Percentiles rank a stretch among this genome's conserved stretches.
Evolutionary conservation across 2,797 vertebrate species (phyloP).

Genomic region (Sebastes steindachneri): DNA sequence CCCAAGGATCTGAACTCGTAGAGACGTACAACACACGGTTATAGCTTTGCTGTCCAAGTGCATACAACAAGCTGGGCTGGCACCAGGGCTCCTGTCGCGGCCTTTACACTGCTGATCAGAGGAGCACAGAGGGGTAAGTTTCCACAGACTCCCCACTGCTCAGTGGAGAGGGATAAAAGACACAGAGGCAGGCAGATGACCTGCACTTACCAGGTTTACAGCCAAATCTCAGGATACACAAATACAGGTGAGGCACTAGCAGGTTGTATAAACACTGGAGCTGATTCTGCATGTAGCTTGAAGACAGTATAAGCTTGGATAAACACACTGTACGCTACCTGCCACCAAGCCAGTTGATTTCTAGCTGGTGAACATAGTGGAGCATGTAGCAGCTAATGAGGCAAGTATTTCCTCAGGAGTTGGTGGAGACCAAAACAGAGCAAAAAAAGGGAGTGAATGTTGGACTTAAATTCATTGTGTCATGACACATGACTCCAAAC

Average conservation of each 20-base stretch:
- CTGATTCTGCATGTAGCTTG: neutral
- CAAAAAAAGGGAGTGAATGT: neutral
- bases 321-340: neutral
- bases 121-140: conserved; percentile 13
- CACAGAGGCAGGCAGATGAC: neutral
- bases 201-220: conserved; percentile 10
- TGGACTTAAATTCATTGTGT: neutral
- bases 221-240: neutral
- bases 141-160: conserved; percentile 28
- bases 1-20: conserved; percentile 1
- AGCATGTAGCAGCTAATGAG: neutral
- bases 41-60: conserved; percentile 16
- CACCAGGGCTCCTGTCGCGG: neutral
- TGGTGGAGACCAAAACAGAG: neutral
- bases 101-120: conserved; percentile 33
- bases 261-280: neutral
- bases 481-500: neutral
- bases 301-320: neutral
- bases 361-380: neutral
- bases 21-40: conserved; percentile 4
- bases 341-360: neutral
- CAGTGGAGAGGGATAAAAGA: conserved; percentile 20
- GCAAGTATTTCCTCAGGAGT: neutral
- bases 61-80: conserved; percentile 11
- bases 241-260: neutral